Percentiles rank a stretch among this genome's conserved stretches.
These are phyloP conservation scores for Xyrauchen texanus DNA, from an alignment of 2,113 vertebrate genomes.

Conservation along the genomic window DNA sequence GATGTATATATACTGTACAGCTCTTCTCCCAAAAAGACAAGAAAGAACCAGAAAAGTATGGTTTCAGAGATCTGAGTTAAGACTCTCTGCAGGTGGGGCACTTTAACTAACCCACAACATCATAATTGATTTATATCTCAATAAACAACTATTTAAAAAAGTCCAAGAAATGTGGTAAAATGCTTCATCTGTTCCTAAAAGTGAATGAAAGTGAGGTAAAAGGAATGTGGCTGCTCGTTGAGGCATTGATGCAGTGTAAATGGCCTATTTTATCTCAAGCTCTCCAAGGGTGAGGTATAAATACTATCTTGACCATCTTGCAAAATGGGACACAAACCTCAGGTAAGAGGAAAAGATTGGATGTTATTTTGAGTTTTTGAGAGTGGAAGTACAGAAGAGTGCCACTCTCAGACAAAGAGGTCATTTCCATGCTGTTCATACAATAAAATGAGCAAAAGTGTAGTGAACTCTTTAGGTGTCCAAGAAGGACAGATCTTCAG, in stretches of 20 bases:
- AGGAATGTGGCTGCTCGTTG: neutral
- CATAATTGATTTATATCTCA: neutral
- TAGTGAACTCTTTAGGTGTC: slow-evolving; percentile 24
- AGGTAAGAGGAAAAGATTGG: slow-evolving; percentile 21
- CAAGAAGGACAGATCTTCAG: slow-evolving; percentile 24
- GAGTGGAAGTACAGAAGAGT: neutral
- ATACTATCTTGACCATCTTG: slow-evolving; percentile 38
- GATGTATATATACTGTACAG: no score
- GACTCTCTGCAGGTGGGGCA: neutral
- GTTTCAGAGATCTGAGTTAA: neutral
- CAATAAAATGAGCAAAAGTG: neutral
- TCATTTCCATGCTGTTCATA: neutral
- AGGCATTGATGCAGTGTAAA: slow-evolving; percentile 30
- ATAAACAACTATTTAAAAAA: neutral
- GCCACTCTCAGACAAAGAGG: slow-evolving; percentile 26
- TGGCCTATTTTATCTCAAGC: slow-evolving; percentile 20
- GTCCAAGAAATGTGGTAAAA: neutral
- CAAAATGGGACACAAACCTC: slow-evolving; percentile 34
- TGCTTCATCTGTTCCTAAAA: neutral
- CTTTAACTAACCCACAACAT: neutral
- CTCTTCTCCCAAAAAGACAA: no score
- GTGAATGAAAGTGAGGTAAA: neutral
- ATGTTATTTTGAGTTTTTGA: slow-evolving; percentile 29
- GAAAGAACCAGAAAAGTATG: no score
- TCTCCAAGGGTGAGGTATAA: slow-evolving; percentile 30